Conservation (phyloP, 2,888 invertebrate species). For the Synergus gifuensis region DNA sequence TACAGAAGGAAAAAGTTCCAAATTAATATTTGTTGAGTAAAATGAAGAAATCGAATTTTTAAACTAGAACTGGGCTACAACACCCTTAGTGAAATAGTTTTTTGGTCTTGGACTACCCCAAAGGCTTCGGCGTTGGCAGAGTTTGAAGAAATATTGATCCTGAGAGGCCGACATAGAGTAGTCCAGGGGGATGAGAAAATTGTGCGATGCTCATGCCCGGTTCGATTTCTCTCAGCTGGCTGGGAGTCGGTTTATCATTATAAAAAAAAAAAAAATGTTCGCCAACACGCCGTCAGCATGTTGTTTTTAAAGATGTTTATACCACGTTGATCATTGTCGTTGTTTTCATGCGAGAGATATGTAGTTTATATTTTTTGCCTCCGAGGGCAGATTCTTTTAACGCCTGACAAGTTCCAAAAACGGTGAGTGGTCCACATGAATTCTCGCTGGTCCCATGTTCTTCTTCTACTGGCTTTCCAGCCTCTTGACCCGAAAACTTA, state of each 20-base stretch:
- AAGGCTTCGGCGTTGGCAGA: slow-evolving; percentile 19
- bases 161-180: slow-evolving; percentile 1
- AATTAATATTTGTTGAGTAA: too few species aligned
- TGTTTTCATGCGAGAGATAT: slow-evolving; percentile 68
- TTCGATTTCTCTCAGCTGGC: slow-evolving; percentile 47
- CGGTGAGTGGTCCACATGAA: slow-evolving; percentile 60
- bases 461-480: slow-evolving; percentile 41
- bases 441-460: slow-evolving; percentile 28
- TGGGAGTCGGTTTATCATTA: slow-evolving; percentile 24
- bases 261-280: slow-evolving; percentile 63
- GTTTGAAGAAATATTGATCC: slow-evolving; percentile 46
- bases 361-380: slow-evolving; percentile 72
- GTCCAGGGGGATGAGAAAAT: slow-evolving; percentile 45
- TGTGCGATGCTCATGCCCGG: slow-evolving; percentile 46
- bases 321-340: slow-evolving; percentile 66
- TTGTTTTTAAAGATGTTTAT: slow-evolving; percentile 71
- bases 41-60: too few species aligned
- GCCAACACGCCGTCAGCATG: slow-evolving; percentile 67
- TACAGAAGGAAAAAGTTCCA: too few species aligned
- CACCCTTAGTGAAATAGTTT: too few species aligned
- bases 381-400: slow-evolving; percentile 66
- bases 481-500: slow-evolving; percentile 38
- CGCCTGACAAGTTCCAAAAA: slow-evolving; percentile 63
- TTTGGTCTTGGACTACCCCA: neutral
- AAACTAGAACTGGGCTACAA: too few species aligned